Evolutionary conservation across 92 coral and sea anemone species (phyloP).

Genomic region (Isaurus tuberculatus): DNA sequence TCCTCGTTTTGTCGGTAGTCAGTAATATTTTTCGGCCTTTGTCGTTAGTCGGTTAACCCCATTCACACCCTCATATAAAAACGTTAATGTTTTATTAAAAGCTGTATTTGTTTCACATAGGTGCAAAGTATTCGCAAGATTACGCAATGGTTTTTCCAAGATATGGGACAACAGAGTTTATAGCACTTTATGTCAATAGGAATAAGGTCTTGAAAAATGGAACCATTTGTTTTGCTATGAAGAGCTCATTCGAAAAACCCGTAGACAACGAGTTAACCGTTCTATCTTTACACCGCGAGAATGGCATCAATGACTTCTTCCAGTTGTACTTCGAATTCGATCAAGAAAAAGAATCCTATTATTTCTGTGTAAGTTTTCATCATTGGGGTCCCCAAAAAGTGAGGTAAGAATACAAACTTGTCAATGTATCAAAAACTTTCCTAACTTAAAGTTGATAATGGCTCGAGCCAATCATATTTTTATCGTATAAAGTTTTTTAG

Average conservation of each 20-base stretch:
- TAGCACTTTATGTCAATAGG: not conserved
- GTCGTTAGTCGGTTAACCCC: too few species aligned
- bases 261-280: not conserved
- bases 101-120: not conserved
- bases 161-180: not conserved
- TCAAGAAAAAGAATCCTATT: not conserved
- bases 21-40: not conserved
- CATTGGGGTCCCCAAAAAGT: too few species aligned
- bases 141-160: conserved; percentile 22
- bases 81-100: too few species aligned
- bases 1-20: conserved; percentile 28
- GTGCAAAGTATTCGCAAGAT: not conserved
- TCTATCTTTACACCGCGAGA: not conserved
- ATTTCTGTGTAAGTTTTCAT: too few species aligned
- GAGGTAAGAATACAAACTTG: too few species aligned
- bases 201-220: not conserved
- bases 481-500: too few species aligned
- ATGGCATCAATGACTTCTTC: too few species aligned
- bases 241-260: not conserved
- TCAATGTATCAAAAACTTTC: too few species aligned
- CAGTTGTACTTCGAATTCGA: not conserved
- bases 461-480: too few species aligned
- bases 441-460: too few species aligned
- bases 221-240: conserved; percentile 13
- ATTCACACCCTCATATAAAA: too few species aligned